These are phyloP conservation scores for Branchinecta sandiegonensis DNA, from an alignment of 2,888 invertebrate genomes.

Conservation along the genomic window DNA sequence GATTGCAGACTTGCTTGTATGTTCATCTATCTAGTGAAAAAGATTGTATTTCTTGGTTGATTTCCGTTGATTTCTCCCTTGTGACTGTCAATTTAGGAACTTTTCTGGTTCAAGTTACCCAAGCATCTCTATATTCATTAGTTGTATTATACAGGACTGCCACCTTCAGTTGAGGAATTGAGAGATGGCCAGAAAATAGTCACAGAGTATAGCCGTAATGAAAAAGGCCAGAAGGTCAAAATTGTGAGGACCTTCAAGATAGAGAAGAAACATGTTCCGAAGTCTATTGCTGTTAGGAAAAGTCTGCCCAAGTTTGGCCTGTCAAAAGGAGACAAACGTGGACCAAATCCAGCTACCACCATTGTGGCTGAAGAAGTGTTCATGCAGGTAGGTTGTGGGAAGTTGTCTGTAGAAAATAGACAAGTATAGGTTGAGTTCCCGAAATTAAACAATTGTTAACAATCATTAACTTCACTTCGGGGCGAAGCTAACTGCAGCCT, in stretches of 20 bases:
- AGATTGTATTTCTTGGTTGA: too few relatives aligned
- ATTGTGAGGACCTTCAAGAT: slow-evolving; percentile 76
- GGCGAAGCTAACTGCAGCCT: too few relatives aligned
- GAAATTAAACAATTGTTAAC: too few relatives aligned
- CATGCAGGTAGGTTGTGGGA: slow-evolving; percentile 44
- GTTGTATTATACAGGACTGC: slow-evolving; percentile 34
- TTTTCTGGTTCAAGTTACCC: too few relatives aligned
- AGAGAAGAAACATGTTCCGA: slow-evolving; percentile 73
- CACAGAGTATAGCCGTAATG: slow-evolving; percentile 81
- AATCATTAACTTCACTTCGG: too few relatives aligned
- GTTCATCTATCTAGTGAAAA: too few relatives aligned
- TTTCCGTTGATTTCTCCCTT: too few relatives aligned
- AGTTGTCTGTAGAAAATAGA: background rate
- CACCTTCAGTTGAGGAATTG: slow-evolving; percentile 55
- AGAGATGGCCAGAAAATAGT: slow-evolving; percentile 80
- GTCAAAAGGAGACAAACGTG: slow-evolving; percentile 77
- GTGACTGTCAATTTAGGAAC: too few relatives aligned
- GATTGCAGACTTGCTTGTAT: too few relatives aligned
- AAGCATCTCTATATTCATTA: too few relatives aligned
- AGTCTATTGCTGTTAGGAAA: slow-evolving; percentile 82
- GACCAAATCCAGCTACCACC: slow-evolving; percentile 95
- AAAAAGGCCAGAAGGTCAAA: slow-evolving; percentile 71
- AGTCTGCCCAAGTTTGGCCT: slow-evolving; percentile 93
- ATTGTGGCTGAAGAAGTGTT: slow-evolving; percentile 88
- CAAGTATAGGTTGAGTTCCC: too few relatives aligned